phyloP scores from a whole-genome alignment of 1,140 invertebrate genomes.

The Listronotus oregonensis region DNA sequence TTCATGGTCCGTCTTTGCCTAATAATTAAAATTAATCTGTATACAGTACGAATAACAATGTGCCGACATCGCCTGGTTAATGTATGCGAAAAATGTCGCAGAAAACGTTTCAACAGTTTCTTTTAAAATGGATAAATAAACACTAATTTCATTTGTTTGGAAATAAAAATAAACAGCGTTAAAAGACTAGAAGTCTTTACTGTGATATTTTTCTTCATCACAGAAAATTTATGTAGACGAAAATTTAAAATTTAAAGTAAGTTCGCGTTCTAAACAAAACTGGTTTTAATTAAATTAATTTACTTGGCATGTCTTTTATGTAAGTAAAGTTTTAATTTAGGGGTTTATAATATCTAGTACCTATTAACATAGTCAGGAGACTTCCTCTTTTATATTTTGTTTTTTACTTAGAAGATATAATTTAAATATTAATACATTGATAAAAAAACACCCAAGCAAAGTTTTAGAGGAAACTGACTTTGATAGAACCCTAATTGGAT shows the following conservation, averaged over 20 bases:
- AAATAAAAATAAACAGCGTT: slow-evolving; percentile 15
- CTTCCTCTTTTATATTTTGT: no score
- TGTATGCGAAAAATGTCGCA: slow-evolving; percentile 33
- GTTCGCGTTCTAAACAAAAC: neutral
- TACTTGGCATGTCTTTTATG: no score
- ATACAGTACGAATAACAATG: slow-evolving; percentile 39
- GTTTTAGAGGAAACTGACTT: no score
- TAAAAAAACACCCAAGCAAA: no score
- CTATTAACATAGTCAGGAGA: no score
- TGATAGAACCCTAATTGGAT: no score
- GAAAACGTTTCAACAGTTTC: slow-evolving; percentile 26
- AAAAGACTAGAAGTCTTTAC: slow-evolving; percentile 6
- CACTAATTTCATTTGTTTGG: slow-evolving; percentile 29
- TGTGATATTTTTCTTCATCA: slow-evolving; percentile 25
- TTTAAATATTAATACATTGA: no score
- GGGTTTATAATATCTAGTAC: no score
- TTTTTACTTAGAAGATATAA: no score
- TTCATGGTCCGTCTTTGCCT: slow-evolving; percentile 38
- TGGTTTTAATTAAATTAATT: no score
- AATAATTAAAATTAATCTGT: slow-evolving; percentile 41
- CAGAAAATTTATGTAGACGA: slow-evolving; percentile 12
- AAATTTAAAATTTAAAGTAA: slow-evolving; percentile 22
- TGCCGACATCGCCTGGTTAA: slow-evolving; percentile 25
- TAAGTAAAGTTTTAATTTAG: no score
- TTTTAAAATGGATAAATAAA: slow-evolving; percentile 23